phyloP scores from a whole-genome alignment of 64 coral and sea anemone species.

The Montipora capricornis region DNA sequence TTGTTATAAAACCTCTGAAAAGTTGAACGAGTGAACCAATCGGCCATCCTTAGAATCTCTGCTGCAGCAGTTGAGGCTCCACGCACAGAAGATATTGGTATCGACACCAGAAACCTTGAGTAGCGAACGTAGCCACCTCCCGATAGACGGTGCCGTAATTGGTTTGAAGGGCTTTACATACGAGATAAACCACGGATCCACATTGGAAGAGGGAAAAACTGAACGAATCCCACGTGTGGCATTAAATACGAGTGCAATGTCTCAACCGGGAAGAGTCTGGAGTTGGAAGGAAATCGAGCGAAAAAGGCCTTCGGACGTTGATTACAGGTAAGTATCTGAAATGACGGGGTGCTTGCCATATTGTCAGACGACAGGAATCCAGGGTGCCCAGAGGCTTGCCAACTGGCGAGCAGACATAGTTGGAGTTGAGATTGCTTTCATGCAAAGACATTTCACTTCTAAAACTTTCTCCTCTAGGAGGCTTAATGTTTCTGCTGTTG shows the following conservation, averaged over 20 bases:
- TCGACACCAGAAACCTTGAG: background rate
- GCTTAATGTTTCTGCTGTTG: too few species aligned
- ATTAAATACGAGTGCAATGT: too few species aligned
- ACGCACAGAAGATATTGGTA: background rate
- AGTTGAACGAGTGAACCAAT: conserved; percentile 15
- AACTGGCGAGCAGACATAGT: background rate
- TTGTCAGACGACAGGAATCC: too few species aligned
- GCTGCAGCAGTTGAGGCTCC: conserved; percentile 54
- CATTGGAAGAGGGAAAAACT: too few species aligned
- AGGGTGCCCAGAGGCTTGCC: background rate
- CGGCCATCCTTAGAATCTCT: conserved; percentile 47
- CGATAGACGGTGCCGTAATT: too few species aligned
- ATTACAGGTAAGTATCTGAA: background rate
- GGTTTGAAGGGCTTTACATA: too few species aligned
- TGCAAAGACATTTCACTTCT: too few species aligned
- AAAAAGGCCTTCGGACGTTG: conserved; percentile 30
- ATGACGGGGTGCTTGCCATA: background rate
- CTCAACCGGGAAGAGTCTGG: background rate
- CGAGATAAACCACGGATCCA: too few species aligned
- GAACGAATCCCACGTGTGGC: too few species aligned
- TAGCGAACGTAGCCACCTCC: too few species aligned
- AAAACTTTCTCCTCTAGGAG: too few species aligned
- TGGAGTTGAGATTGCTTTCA: background rate
- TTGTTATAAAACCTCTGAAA: conserved; percentile 66
- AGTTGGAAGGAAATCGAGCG: conserved; percentile 2